These are phyloP conservation scores for Oligia fasciuncula DNA, from an alignment of 2,888 invertebrate genomes.

Conservation along the genomic window DNA sequence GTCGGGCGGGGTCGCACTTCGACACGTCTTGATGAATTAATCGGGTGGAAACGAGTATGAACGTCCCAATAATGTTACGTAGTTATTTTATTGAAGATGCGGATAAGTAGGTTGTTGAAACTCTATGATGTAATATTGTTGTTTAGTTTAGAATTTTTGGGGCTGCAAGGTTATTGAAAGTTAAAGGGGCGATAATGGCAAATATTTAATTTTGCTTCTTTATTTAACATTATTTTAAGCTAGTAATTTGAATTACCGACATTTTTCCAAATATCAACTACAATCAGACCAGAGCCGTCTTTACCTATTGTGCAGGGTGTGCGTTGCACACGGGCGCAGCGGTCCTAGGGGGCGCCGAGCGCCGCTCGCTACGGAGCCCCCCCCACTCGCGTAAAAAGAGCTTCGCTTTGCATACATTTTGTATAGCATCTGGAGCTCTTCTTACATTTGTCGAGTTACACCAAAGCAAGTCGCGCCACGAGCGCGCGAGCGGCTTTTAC, in stretches of 20 bases:
- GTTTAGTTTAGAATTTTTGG: conserved; percentile 8
- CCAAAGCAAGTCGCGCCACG: too few species aligned
- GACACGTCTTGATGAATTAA: conserved; percentile 83
- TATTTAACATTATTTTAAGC: neutral
- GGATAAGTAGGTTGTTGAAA: conserved; percentile 19
- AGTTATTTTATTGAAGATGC: conserved; percentile 46
- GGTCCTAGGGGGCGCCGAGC: too few species aligned
- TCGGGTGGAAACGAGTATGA: conserved; percentile 71
- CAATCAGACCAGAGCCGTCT: neutral
- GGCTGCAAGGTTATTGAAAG: neutral
- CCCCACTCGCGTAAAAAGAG: too few species aligned
- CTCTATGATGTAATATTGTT: conserved; percentile 18
- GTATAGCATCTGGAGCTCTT: too few species aligned
- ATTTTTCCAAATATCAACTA: neutral
- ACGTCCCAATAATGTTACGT: conserved; percentile 65
- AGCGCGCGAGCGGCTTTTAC: too few species aligned
- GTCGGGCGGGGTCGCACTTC: conserved; percentile 73
- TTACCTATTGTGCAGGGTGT: too few species aligned
- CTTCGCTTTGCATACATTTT: too few species aligned
- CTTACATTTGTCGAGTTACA: too few species aligned
- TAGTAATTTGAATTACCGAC: too few species aligned
- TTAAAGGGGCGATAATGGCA: neutral
- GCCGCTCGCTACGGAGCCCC: too few species aligned
- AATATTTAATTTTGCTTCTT: neutral
- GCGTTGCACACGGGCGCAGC: too few species aligned